Evolutionary conservation across 2,113 vertebrate genomes (phyloP).

Genomic region (Strigops habroptila): DNA sequence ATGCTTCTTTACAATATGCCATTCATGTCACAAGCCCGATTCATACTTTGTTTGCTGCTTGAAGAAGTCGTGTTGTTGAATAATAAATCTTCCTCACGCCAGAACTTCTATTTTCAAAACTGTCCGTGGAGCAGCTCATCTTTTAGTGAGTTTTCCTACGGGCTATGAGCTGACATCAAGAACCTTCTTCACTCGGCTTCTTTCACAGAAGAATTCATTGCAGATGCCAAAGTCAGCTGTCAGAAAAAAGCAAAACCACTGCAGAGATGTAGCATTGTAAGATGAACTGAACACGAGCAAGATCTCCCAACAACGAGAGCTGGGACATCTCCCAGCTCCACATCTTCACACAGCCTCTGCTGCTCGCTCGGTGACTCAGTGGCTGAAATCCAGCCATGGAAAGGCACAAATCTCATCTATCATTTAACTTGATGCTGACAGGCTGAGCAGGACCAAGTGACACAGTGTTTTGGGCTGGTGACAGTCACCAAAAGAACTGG

Average conservation of each 20-base stretch:
- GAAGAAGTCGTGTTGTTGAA: neutral
- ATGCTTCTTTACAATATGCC: neutral
- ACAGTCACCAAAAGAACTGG: neutral
- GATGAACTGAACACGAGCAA: neutral
- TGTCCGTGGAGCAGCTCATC: neutral
- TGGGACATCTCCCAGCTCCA: neutral
- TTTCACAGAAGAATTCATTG: neutral
- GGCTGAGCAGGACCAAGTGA: fast-evolving
- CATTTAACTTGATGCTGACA: fast-evolving
- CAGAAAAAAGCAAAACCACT: neutral
- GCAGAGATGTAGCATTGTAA: neutral
- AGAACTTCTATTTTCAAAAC: neutral
- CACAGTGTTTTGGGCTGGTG: neutral
- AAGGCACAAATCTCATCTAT: fast-evolving
- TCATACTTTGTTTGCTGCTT: neutral
- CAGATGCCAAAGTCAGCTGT: neutral
- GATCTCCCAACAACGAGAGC: neutral
- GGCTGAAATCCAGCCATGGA: fast-evolving
- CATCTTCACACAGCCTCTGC: neutral
- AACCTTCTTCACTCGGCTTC: neutral
- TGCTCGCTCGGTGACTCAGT: fast-evolving
- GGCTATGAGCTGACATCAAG: constrained; percentile 3
- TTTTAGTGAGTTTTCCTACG: neutral
- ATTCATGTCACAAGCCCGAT: neutral
- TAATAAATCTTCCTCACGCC: neutral